Conservation (phyloP, 2,888 invertebrate species). For the Gordius sp. region DNA sequence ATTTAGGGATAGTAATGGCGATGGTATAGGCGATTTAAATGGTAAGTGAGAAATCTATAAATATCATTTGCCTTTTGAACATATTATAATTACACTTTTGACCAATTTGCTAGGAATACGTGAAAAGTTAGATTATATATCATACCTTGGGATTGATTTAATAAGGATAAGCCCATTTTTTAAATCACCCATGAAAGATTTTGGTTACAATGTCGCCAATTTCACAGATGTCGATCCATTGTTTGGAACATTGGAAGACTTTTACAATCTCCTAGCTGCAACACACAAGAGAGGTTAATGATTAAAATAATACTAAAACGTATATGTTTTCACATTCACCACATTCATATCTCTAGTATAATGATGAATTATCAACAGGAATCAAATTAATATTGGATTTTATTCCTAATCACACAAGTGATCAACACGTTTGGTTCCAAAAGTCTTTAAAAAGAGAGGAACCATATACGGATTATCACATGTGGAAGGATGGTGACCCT, state of each 20-base stretch:
- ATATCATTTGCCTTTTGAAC: too few species aligned
- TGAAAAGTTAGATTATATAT: conserved; percentile 35
- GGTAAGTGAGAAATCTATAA: too few species aligned
- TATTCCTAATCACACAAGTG: conserved; percentile 30
- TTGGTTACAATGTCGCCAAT: conserved; percentile 49
- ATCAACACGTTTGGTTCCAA: conserved; percentile 43
- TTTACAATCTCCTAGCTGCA: conserved; percentile 24
- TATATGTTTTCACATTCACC: too few species aligned
- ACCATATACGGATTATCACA: conserved; percentile 45
- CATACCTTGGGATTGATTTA: conserved; percentile 43
- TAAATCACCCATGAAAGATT: conserved; percentile 53
- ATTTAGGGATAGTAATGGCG: conserved; percentile 26
- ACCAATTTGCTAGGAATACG: conserved; percentile 29
- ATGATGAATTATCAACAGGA: too few species aligned
- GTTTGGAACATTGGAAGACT: conserved; percentile 27
- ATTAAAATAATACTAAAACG: too few species aligned
- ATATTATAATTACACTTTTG: too few species aligned
- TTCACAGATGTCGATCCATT: conserved; percentile 24
- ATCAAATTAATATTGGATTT: conserved; percentile 30
- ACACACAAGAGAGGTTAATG: conserved; percentile 26
- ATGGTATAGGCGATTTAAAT: conserved; percentile 28
- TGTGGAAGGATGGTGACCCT: conserved; percentile 40
- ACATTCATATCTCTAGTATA: too few species aligned
- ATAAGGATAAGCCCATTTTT: conserved; percentile 62
- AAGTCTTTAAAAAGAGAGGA: conserved; percentile 37